phyloP scores from a whole-genome alignment of 2,113 vertebrate species.

The Periophthalmus modestus region DNA sequence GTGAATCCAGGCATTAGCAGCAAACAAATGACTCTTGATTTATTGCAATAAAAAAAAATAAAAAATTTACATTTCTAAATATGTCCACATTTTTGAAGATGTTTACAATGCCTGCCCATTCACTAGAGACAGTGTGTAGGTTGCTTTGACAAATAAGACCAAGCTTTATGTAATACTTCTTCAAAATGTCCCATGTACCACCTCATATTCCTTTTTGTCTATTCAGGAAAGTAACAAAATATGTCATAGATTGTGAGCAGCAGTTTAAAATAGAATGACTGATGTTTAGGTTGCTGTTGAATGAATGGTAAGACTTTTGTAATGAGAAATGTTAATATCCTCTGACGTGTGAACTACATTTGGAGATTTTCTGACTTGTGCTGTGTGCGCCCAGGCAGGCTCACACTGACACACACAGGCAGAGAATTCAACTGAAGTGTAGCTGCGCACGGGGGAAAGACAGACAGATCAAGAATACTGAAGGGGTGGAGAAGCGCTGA shows the following conservation, averaged over 20 bases:
- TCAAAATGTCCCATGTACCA: background rate
- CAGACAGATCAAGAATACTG: constrained; percentile 57
- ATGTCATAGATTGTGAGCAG: background rate
- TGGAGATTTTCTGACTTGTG: constrained; percentile 22
- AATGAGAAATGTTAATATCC: background rate
- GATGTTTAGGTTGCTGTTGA: background rate
- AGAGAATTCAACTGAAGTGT: constrained; percentile 45
- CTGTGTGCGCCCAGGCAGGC: constrained; percentile 23
- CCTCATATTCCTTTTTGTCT: background rate
- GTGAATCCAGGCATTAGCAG: constrained; percentile 13
- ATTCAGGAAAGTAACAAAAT: background rate
- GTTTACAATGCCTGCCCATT: too few species aligned
- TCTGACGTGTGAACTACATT: constrained; percentile 6
- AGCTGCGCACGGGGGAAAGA: constrained; percentile 42
- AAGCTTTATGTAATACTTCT: background rate
- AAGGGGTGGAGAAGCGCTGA: constrained; percentile 30
- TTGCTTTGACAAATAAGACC: too few species aligned
- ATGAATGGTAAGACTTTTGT: background rate
- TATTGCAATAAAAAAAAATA: too few species aligned
- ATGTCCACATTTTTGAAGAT: background rate
- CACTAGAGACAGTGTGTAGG: too few species aligned
- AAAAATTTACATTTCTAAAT: background rate
- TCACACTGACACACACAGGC: constrained; percentile 45
- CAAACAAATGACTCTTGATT: constrained; percentile 9
- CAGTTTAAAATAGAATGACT: background rate